phyloP scores from a whole-genome alignment of 1,140 invertebrate species.

The Gryllus bimaculatus region DNA sequence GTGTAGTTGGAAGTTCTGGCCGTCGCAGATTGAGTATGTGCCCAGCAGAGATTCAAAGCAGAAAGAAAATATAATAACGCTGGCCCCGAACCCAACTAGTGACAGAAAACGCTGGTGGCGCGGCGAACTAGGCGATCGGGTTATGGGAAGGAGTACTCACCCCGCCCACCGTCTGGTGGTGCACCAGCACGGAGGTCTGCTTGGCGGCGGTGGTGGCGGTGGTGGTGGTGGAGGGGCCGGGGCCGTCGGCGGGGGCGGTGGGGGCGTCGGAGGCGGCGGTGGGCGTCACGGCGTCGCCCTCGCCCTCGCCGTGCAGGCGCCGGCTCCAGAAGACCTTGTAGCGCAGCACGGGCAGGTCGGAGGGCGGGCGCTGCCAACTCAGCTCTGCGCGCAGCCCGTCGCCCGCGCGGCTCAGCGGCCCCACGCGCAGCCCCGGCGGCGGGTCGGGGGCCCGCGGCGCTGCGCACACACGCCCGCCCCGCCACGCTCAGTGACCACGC shows the following conservation, averaged over 20 bases:
- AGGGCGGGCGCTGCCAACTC: constrained; percentile 51
- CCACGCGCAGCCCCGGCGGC: constrained; percentile 51
- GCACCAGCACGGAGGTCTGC: constrained; percentile 45
- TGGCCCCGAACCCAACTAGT: too few species aligned
- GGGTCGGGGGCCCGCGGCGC: constrained; percentile 52
- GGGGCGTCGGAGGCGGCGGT: too few species aligned
- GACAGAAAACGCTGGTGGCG: too few species aligned
- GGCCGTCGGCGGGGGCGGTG: background rate
- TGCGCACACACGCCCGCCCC: constrained; percentile 26
- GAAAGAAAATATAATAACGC: too few species aligned
- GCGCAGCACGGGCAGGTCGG: constrained; percentile 50
- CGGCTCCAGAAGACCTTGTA: constrained; percentile 54
- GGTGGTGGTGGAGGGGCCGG: background rate
- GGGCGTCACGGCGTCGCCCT: constrained; percentile 16
- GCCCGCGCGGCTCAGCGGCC: constrained; percentile 35
- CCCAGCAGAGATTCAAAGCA: too few species aligned
- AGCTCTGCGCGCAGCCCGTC: constrained; percentile 46
- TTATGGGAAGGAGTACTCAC: constrained; percentile 31
- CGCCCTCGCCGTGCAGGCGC: constrained; percentile 36
- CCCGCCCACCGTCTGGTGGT: constrained; percentile 47
- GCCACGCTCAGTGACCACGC: background rate
- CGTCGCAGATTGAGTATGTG: too few species aligned
- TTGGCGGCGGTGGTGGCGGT: background rate
- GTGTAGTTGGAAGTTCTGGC: too few species aligned
- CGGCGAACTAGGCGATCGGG: too few species aligned